Evolutionary conservation across 2,113 vertebrate species (phyloP).

Genomic region (Ciconia boyciana): DNA sequence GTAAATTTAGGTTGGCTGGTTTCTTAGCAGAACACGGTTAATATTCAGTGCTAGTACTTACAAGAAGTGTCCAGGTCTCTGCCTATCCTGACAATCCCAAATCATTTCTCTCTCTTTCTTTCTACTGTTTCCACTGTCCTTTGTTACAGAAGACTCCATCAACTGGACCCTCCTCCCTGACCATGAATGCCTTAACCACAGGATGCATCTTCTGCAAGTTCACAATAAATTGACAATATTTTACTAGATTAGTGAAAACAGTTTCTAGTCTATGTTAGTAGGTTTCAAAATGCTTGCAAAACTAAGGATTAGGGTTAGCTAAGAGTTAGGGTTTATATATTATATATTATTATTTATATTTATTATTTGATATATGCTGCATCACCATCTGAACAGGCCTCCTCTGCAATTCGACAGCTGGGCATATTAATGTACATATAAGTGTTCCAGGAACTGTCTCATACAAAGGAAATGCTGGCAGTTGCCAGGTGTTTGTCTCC

Average conservation of each 20-base stretch:
- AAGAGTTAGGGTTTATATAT: neutral
- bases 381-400: neutral
- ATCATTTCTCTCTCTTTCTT: neutral
- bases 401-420: rapidly evolving
- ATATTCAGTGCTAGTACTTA: neutral
- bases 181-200: neutral
- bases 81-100: neutral
- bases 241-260: neutral
- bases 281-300: neutral
- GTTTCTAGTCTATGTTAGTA: neutral
- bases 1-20: neutral
- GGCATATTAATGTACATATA: neutral
- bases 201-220: neutral
- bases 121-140: neutral
- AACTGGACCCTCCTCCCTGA: neutral
- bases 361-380: neutral
- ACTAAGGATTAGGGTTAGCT: neutral
- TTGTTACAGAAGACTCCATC: neutral
- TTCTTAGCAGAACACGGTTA: neutral
- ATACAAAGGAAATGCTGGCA: neutral
- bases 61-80: neutral
- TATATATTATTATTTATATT: neutral
- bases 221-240: neutral
- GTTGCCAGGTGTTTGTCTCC: neutral
- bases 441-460: neutral